These are phyloP conservation scores for Psophia crepitans DNA, from an alignment of 2,113 vertebrate species.

Conservation along the genomic window DNA sequence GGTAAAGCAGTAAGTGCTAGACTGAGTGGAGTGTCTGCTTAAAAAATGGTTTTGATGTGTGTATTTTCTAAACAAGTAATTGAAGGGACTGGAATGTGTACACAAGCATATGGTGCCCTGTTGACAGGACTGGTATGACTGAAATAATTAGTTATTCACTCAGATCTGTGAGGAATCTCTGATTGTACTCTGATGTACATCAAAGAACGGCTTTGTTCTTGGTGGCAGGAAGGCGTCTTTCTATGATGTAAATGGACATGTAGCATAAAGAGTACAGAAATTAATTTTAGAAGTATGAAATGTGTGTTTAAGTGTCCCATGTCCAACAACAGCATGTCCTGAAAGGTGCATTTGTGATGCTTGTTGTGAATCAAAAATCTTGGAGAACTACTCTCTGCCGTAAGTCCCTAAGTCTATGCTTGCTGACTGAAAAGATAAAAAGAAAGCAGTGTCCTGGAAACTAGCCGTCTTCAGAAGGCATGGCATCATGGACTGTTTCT, in stretches of 20 bases:
- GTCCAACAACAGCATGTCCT: not conserved
- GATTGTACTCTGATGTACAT: not conserved
- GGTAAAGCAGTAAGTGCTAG: not conserved
- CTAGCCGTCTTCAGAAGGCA: not conserved
- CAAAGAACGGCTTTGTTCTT: not conserved
- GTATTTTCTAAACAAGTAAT: not conserved
- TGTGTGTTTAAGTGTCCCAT: not conserved
- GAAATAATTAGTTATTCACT: not conserved
- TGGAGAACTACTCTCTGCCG: not conserved
- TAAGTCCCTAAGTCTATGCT: accelerated
- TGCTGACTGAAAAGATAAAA: not conserved
- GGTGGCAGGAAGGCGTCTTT: not conserved
- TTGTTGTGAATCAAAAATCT: not conserved
- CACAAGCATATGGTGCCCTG: not conserved
- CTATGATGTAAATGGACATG: accelerated
- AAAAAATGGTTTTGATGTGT: accelerated
- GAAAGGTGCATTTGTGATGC: not conserved
- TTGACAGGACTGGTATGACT: too few species aligned
- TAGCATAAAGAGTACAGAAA: not conserved
- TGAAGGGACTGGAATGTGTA: not conserved
- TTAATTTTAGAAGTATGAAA: not conserved
- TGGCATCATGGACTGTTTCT: accelerated
- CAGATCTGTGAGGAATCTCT: not conserved
- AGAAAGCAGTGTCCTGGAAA: accelerated
- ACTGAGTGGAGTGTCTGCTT: not conserved